Evolutionary conservation across 2,888 invertebrate genomes (phyloP).

Genomic region (Sinohyriopsis cumingii): DNA sequence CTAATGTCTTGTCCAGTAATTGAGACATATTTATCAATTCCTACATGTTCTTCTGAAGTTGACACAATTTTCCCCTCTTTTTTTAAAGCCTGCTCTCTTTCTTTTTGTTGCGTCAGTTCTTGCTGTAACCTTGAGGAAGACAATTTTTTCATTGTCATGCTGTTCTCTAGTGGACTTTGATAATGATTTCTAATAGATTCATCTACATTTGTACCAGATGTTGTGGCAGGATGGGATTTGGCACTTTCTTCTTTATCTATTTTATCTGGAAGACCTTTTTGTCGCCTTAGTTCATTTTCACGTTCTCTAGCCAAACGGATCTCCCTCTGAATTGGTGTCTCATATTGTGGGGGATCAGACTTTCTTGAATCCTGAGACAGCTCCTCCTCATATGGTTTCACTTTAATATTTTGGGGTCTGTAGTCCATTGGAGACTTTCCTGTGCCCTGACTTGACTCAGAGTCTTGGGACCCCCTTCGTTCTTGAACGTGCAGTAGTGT

Average conservation of each 20-base stretch:
- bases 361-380: constrained; percentile 10
- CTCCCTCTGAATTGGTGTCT: constrained; percentile 76
- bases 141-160: constrained; percentile 63
- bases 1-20: constrained; percentile 39
- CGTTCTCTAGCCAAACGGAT: constrained; percentile 74
- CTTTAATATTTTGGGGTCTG: constrained; percentile 4
- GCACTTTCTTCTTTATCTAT: constrained; percentile 14
- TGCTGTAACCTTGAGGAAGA: constrained; percentile 84
- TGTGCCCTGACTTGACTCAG: constrained; percentile 48
- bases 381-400: constrained; percentile 25
- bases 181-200: neutral
- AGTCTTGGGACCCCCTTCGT: constrained; percentile 45
- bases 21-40: constrained; percentile 69
- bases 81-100: constrained; percentile 86
- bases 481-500: constrained; percentile 45
- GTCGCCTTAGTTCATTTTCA: constrained; percentile 73
- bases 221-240: constrained; percentile 1
- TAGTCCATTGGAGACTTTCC: constrained; percentile 22
- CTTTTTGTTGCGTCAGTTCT: constrained; percentile 89
- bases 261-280: constrained; percentile 61
- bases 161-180: constrained; percentile 14
- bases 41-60: constrained; percentile 76
- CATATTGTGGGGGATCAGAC: constrained; percentile 38
- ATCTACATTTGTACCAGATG: neutral
- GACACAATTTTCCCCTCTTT: constrained; percentile 77